These are phyloP conservation scores for Microtus richardsoni DNA, from an alignment of 2,113 vertebrate species.

Conservation along the genomic window DNA sequence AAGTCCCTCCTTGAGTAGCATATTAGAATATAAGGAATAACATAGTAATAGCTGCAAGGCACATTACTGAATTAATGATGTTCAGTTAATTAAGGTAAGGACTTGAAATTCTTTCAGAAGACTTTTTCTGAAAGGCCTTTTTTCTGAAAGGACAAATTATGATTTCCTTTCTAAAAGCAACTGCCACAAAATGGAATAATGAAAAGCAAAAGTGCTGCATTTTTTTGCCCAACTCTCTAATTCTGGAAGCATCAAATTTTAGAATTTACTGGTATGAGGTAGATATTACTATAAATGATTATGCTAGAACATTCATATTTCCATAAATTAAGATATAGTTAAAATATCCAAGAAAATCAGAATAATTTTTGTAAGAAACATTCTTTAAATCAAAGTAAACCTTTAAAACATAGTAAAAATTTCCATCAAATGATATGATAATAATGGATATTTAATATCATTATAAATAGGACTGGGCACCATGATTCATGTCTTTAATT, in stretches of 20 bases:
- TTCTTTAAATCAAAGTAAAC: conserved; percentile 38
- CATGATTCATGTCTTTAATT: too few species aligned
- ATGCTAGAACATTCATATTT: background rate
- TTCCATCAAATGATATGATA: background rate
- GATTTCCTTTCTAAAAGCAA: conserved; percentile 40
- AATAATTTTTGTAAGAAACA: background rate
- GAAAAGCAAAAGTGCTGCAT: background rate
- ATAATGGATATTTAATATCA: background rate
- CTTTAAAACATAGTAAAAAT: background rate
- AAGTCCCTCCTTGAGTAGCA: background rate
- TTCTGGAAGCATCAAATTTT: background rate
- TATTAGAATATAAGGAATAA: conserved; percentile 57
- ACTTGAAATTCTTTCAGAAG: conserved; percentile 11
- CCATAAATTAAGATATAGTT: conserved; percentile 6
- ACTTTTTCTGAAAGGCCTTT: background rate
- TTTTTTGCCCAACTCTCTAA: background rate
- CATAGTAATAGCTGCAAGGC: background rate
- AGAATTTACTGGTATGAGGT: background rate
- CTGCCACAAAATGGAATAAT: background rate
- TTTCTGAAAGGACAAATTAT: background rate
- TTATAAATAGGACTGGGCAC: background rate
- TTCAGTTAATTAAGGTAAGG: conserved; percentile 14
- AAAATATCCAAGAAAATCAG: conserved; percentile 5
- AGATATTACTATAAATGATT: background rate
- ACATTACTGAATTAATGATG: conserved; percentile 42